Evolutionary conservation across 37 sponge, comb jelly and placozoan genomes (phyloP).

Genomic region (Chondrosia reniformis): DNA sequence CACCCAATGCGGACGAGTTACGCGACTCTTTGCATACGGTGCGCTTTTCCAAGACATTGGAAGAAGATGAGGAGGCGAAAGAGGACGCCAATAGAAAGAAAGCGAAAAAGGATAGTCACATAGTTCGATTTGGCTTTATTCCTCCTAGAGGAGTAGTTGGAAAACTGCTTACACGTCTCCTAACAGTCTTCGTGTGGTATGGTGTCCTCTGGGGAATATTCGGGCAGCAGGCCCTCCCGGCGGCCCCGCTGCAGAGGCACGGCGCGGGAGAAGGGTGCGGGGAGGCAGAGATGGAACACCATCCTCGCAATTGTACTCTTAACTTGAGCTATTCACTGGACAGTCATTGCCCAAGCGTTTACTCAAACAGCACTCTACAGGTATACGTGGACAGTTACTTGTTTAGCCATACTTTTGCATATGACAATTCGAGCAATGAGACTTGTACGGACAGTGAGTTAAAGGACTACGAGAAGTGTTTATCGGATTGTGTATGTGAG

Average conservation of each 20-base stretch:
- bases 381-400: background rate
- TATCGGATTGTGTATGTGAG: background rate
- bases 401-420: background rate
- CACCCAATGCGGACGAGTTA: too few species aligned
- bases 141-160: constrained; percentile 15
- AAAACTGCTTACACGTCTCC: constrained; percentile 33
- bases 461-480: background rate
- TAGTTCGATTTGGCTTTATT: constrained; percentile 2
- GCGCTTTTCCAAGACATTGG: too few species aligned
- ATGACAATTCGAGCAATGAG: background rate
- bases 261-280: background rate
- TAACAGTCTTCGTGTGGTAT: constrained; percentile 41
- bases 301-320: background rate
- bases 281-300: background rate
- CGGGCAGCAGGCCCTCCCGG: constrained; percentile 43
- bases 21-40: too few species aligned
- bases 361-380: background rate
- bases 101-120: background rate
- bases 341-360: background rate
- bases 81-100: background rate
- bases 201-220: constrained; percentile 71
- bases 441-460: background rate
- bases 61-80: background rate
- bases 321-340: background rate
- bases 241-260: background rate